Conservation (phyloP, 2,888 invertebrate genomes). For the Hemaris fuciformis region DNA sequence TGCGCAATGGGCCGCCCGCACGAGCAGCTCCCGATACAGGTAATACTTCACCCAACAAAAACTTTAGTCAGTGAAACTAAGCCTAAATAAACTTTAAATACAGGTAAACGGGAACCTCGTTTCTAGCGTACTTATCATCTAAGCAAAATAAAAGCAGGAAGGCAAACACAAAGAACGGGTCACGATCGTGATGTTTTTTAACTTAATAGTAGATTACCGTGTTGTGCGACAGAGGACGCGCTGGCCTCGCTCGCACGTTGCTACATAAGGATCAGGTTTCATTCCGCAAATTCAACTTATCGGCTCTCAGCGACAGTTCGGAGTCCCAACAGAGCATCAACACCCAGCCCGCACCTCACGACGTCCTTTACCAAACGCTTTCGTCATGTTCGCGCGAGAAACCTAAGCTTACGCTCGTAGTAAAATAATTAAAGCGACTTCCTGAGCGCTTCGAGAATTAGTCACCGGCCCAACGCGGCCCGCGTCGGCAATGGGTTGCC, state of each 20-base stretch:
- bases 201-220: not conserved
- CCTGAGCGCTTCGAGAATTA: conserved; percentile 54
- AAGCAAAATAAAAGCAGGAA: not conserved
- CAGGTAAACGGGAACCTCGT: not conserved
- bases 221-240: conserved; percentile 33
- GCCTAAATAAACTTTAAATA: not conserved
- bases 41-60: conserved; percentile 29
- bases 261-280: conserved; percentile 71
- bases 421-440: conserved; percentile 56
- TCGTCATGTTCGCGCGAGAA: conserved; percentile 64
- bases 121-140: not conserved
- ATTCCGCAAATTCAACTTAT: conserved; percentile 78
- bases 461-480: conserved; percentile 50
- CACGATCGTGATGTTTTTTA: not conserved
- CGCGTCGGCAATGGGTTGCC: conserved; percentile 49
- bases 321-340: not conserved
- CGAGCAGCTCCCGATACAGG: conserved; percentile 47
- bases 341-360: not conserved
- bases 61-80: not conserved
- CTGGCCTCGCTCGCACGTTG: conserved; percentile 68
- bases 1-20: conserved; percentile 53
- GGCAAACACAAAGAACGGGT: not conserved
- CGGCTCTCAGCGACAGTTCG: conserved; percentile 32
- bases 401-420: conserved; percentile 59
- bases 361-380: conserved; percentile 39